Evolutionary conservation across 2,113 vertebrate species (phyloP), one percentile per base, ranked within the genome.

Genomic region (Cyphomyrus discorhynchus): DNA sequence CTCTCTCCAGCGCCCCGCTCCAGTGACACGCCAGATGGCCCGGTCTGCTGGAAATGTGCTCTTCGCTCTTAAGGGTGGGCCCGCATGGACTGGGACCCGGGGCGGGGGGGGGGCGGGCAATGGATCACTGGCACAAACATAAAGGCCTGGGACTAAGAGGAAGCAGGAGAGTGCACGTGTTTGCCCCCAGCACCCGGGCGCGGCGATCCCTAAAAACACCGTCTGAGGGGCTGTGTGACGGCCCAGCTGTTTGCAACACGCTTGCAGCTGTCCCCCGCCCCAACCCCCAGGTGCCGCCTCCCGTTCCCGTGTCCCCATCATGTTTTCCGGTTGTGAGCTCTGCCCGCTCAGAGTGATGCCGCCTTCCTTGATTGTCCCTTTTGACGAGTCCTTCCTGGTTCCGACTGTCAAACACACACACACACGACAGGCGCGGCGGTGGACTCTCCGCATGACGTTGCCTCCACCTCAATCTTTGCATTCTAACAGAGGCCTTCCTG

Each of bases 1-100:
- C 85, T 56, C 85, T 87, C 49, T 87, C 85, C 50, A 39, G 85
- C 17, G 50, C 85, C 85, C 50, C 27, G 85, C 49, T 52, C 50
- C 47, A 52, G 49, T 53, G 85, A 87, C 85, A 56, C 27, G 17
- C 85, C 85, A 87, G 85, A 87, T 87, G 85, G 85, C 50, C 85
- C n/a, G 85, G 84, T 47, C 82, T 84, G 82, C 82, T 84, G 82
- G 82, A 84, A 84, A 47, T 47, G 82, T 47, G 45, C 47, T 47
- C 83, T 49, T 15, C 83, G 45, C 47, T 86, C 47, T 50, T 86
- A 50, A 86, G 47, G 47, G 83, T 50, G 45, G 47, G 13, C 19
- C 46, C 83, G 13, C 83, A 27, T 50, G n/a, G 83, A 86, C 45
- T 13, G 74, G 35, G 35, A 80, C 74, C 31, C 35, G 5, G 74